Base-by-base conservation (phyloP, 2,888 invertebrate genomes). In the Ophion slaviceki region DNA sequence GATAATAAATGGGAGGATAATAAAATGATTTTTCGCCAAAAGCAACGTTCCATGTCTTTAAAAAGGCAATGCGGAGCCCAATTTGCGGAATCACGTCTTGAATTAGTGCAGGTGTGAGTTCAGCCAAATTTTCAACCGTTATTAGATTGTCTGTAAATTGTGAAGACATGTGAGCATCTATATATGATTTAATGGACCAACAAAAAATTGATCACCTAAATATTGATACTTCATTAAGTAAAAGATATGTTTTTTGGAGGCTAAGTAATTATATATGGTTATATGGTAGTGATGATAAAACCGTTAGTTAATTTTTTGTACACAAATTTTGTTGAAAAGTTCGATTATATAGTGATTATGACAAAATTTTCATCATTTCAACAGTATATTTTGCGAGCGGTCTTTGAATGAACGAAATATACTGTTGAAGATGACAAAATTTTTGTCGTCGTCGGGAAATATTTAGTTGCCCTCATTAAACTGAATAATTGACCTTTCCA, bases 41-140 rank as follows among this genome's bases (percentile, higher is more conserved):
- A 4, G 70, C 47, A 14, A 20, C 62, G 17, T 20, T 70, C 79
- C 70, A 79, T 62, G 71, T 79, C n/a, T 61, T 61, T 8, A 79
- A 32, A 79, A 79, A 79, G 45, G 45, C 61, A n/a, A 70, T 70
- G 17, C 70, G 47, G 11, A 62, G 32, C 10, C 70, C 70, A 17
- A 79, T 57, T 32, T 62, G 61, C 47, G 62, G 70, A 62, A 79
- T 61, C 62, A 71, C 32, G 36, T 79, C 70, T 59, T 61, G 47
- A 47, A 79, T 79, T 11, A 62, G 28, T 28, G n/a, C 32, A n/a
- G 62, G 70, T 62, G 61, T 62, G 28, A 70, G 70, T 17, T 61
- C 70, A 5, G 70, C 61, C 10, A 71, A 47, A 28, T 61, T 79
- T 40, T 70, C 67, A 20, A 17, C 20, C n/a, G 67, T 67, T 67